Base-by-base conservation (phyloP, 2,797 vertebrate genomes). In the Chiroxiphia lanceolata region DNA sequence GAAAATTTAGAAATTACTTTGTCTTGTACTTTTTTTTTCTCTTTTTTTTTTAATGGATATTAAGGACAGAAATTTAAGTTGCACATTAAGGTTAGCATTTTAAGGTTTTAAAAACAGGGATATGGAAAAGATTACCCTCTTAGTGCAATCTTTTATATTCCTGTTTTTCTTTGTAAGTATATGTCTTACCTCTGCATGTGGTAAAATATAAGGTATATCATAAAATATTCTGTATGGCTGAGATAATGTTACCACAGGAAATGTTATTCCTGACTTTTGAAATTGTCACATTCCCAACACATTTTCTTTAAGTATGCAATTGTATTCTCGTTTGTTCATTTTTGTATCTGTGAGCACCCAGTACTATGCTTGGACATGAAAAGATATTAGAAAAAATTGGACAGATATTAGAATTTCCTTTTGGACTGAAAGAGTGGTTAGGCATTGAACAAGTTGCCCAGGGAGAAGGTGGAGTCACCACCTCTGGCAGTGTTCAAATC, bases 171-270 rank as follows among this genome's bases (percentile, higher is more conserved):
- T 83, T 90, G 29, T 60, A 91, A 85, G 64, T 75, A 44, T 65
- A 42, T 57, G 36, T 81, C 88, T 88, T 90, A 72, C 54, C 8
- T 93, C 61, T 89, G 83, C 87, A 16, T 76, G 59, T 61, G 54
- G 45, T 76, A 90, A 95, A 88, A 81, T 72, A 74, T 36, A 79
- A 91, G 22, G 5, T 50, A 47, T 59, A 36, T 33, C 65, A 92
- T 93, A 95, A 95, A 94, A 87, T 79, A 72, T 23, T 67, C 33
- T 81, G n/a, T 44, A 65, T 34, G 47, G 8, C n/a, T 95, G 83
- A 84, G 51, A 94, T 87, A 95, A 94, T 72, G 40, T 93, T 94
- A 84, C 92, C 78, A 50, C 26, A 82, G 90, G 51, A 96, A 94
- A 89, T 38, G 25, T 23, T 67, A 76, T 93, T 95, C 76, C 87